These are phyloP conservation scores for Aplodontia rufa DNA, from an alignment of 2,113 vertebrate species.

Conservation along the genomic window DNA sequence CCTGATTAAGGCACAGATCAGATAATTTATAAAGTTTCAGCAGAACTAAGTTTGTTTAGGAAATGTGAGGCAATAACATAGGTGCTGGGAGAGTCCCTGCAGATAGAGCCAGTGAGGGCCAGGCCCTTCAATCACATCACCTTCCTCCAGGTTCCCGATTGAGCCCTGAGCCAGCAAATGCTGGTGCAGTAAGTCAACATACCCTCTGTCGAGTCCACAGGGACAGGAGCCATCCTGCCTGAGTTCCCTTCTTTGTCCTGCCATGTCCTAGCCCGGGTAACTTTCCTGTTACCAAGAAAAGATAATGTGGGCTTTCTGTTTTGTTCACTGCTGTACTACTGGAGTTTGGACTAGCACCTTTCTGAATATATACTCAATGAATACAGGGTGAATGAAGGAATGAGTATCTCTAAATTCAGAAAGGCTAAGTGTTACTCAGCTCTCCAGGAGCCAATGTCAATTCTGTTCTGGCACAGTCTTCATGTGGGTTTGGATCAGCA, in stretches of 20 bases:
- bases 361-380: background rate
- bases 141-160: background rate
- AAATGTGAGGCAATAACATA: fast-evolving
- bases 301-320: background rate
- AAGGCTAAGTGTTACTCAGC: too few relatives aligned
- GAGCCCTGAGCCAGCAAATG: background rate
- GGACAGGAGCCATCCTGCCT: background rate
- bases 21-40: background rate
- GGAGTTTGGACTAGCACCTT: background rate
- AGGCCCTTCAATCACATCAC: fast-evolving
- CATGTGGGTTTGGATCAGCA: background rate
- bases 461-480: background rate
- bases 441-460: background rate
- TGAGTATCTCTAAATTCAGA: background rate
- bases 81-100: fast-evolving
- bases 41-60: background rate
- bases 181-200: background rate
- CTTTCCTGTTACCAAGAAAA: background rate
- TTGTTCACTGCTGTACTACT: background rate
- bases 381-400: background rate
- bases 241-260: background rate
- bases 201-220: background rate
- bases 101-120: fast-evolving
- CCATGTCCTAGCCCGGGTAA: background rate
- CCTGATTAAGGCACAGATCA: background rate